Conservation (phyloP, 2,113 vertebrate species). For the Theristicus caerulescens region DNA sequence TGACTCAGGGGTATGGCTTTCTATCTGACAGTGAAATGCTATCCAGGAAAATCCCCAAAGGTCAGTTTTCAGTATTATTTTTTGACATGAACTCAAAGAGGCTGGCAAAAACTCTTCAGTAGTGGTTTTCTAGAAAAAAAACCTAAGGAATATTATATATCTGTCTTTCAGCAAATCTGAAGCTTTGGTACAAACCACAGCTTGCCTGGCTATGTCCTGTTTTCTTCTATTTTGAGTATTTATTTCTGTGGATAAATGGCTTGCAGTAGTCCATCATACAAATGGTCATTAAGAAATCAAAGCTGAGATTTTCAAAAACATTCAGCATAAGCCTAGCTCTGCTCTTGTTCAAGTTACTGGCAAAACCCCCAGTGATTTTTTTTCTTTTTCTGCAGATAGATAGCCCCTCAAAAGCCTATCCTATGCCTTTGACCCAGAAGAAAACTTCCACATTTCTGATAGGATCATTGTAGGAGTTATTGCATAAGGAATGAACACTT, state of each 20-base stretch:
- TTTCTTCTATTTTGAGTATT: constrained; percentile 33
- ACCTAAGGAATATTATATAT: constrained; percentile 18
- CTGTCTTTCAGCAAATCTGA: constrained; percentile 44
- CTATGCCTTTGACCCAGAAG: not conserved
- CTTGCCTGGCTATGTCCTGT: constrained; percentile 16
- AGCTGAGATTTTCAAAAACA: constrained; percentile 9
- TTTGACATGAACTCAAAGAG: not conserved
- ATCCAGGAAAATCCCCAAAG: constrained; percentile 33
- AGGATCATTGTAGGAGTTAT: not conserved
- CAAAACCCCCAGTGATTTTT: not conserved
- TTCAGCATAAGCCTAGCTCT: not conserved
- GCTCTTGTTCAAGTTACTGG: not conserved
- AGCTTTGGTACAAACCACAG: constrained; percentile 32
- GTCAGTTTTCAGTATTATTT: constrained; percentile 40
- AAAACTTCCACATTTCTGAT: not conserved
- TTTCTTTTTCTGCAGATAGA: not conserved
- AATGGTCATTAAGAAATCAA: constrained; percentile 37
- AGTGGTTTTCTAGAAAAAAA: constrained; percentile 39
- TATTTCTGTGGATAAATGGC: constrained; percentile 22
- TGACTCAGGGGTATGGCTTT: constrained; percentile 5
- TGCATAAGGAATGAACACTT: not conserved
- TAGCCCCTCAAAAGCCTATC: not conserved
- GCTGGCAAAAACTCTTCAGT: constrained; percentile 17
- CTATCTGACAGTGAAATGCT: constrained; percentile 13
- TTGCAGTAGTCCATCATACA: constrained; percentile 4